Evolutionary conservation across 2,113 vertebrate species (phyloP), one percentile per base, ranked within the genome.

Genomic region (Leptobrachium leishanense): DNA sequence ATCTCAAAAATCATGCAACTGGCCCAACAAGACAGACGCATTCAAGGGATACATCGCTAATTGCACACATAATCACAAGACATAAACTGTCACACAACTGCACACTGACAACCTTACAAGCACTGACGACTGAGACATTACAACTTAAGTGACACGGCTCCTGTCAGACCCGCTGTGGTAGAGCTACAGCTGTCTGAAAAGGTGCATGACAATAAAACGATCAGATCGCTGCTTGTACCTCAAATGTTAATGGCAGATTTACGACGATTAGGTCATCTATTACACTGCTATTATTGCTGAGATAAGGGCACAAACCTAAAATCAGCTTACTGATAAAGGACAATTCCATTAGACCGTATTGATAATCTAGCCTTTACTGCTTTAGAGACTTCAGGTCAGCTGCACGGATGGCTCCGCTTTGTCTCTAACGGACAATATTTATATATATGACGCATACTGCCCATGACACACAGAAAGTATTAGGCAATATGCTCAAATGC

Each of bases 251-350:
- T 72, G 59, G 59, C 43, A 44, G 69, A 57, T 72, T 79, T 72
- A 68, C 62, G 55, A 72, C 62, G 53, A 72, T 79, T 63, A 78
- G 59, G 13, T 72, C 77, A 79, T 72, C 46, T 72, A 66, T 57
- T 65, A 59, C 62, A 72, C 42, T 54, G 39, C 62, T 71, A 72
- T 79, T 79, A 72, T 65, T 8, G 20, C 69, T 65, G 59, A 74
- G 71, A 74, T 80, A 68, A 64, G 53, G 71, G 31, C n/a, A 31
- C 31, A 73, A 77, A 62, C 44, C 13, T 15, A 73, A 54, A 72
- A 72, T 79, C 59, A 72, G 41, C 55, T 41, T 54, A 54, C 13
- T 71, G 76, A 77, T 77, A 62, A 74, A 64, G 43, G 62, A 53
- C 43, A 50, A 42, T 70, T 46, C 62, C 39, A 63, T 71, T 10